A percentile compares a stretch with the other conserved stretches of the same genome.
These are phyloP conservation scores for Gasterosteus aculeatus DNA, from an alignment of 2,113 vertebrate genomes.

Conservation along the genomic window DNA sequence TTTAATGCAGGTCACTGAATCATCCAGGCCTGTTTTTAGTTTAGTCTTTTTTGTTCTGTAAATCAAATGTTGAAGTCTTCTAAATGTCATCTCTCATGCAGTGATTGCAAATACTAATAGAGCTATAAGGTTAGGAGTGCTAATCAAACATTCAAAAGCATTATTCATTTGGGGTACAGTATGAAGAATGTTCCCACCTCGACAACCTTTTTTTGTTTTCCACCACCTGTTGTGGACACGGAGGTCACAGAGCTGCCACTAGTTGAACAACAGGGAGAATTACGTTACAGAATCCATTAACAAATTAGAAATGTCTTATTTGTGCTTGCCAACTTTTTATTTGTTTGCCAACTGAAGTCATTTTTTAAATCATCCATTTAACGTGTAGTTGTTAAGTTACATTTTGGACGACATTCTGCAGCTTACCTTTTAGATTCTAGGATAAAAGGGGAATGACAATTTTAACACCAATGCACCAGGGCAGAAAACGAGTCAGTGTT, in stretches of 20 bases:
- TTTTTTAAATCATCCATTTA: neutral
- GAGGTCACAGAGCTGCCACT: constrained; percentile 23
- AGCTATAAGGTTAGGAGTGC: neutral
- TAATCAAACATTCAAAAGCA: neutral
- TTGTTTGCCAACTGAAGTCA: neutral
- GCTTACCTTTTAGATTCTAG: neutral
- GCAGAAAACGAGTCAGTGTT: neutral
- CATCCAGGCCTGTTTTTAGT: neutral
- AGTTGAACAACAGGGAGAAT: constrained; percentile 1
- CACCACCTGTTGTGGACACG: constrained; percentile 15
- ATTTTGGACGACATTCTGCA: constrained; percentile 3
- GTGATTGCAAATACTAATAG: neutral
- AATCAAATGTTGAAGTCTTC: neutral
- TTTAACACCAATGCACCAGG: constrained; percentile 7
- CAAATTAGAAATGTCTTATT: constrained; percentile 28
- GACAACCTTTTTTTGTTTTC: constrained; percentile 22
- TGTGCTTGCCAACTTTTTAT: neutral
- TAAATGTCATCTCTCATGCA: constrained; percentile 19
- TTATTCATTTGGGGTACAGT: neutral
- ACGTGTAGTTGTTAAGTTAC: neutral
- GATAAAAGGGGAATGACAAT: neutral
- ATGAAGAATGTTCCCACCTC: neutral
- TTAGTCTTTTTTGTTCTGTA: constrained; percentile 4
- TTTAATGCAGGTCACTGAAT: neutral
- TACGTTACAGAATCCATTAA: constrained; percentile 29